Evolutionary conservation across 2,888 invertebrate species (phyloP), one percentile per base, ranked within the genome.

Genomic region (Habroteleia sp.): DNA sequence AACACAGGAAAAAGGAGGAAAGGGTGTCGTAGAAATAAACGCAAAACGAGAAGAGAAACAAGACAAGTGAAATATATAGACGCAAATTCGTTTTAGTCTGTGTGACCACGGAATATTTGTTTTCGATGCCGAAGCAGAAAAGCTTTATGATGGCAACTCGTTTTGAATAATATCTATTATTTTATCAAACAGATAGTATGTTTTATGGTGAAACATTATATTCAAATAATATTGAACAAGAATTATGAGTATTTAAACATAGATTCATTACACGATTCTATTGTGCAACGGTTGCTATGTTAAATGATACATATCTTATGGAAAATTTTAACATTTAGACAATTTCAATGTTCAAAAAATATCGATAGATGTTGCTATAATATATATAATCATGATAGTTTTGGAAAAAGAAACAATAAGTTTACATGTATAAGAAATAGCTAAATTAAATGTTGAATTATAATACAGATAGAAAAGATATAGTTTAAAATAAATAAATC

Each of bases 61-160:
- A 60, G 66, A 66, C 65, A 73, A 58, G 46, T 73, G 60, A 66
- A 66, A 73, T 73, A 66, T 66, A 66, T 73, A 66, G 65, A 52
- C 17, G 73, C 44, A 37, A 66, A 58, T 60, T 73, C 60, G 73
- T 60, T 73, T 65, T 63, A 72, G 25, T 58, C 41, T 14, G 42
- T 14, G 72, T 58, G 60, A 71, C 69, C 44, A 44, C 69, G 54
- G 69, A 74, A 78, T n/a, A n/a, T 78, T 78, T 74, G 74, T 74
- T 76, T 76, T 74, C 72, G 72, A 60, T 72, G 71, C 31, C 66
- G 62, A 58, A 44, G 68, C 66, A 68, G 74, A 69, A 69, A 74
- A 74, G 76, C 74, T 77, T 77, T 63, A 63, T 63, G 63, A 56
- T 56, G 63, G 72, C 48, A 72, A 56, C 48, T 63, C 35, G 13